Evolutionary conservation across 2,888 invertebrate genomes (phyloP).

Genomic region (Pseudoips prasinana): DNA sequence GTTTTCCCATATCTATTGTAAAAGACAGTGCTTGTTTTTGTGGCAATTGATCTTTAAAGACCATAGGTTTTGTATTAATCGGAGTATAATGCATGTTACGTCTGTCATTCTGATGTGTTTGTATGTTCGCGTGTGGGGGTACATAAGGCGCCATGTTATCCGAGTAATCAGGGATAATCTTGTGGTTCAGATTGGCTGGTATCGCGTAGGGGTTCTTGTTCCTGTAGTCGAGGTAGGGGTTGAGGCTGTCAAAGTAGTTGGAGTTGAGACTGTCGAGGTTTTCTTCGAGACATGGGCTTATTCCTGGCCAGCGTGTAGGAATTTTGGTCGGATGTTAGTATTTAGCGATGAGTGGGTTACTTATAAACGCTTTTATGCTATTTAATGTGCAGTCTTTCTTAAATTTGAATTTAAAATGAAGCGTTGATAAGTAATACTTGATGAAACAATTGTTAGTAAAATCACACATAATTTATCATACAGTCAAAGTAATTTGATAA

Average conservation of each 20-base stretch:
- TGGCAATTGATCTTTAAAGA: constrained; percentile 61
- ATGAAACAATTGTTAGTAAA: constrained; percentile 18
- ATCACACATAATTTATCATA: constrained; percentile 14
- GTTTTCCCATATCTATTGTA: constrained; percentile 62
- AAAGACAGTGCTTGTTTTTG: constrained; percentile 54
- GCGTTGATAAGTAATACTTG: constrained; percentile 21
- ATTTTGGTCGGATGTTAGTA: constrained; percentile 28
- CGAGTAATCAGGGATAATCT: constrained; percentile 58
- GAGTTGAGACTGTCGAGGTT: constrained; percentile 67
- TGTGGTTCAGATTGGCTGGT: constrained; percentile 73
- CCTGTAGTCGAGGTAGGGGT: constrained; percentile 61
- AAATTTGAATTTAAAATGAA: constrained; percentile 1
- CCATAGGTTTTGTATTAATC: constrained; percentile 51
- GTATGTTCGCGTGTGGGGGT: constrained; percentile 67
- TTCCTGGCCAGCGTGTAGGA: constrained; percentile 46
- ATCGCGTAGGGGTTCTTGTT: constrained; percentile 78
- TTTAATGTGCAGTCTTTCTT: background rate
- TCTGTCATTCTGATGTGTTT: constrained; percentile 39
- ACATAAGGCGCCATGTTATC: constrained; percentile 61
- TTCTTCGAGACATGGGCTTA: constrained; percentile 57
- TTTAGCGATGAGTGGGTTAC: constrained; percentile 27
- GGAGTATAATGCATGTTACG: constrained; percentile 46
- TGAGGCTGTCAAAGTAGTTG: constrained; percentile 72
- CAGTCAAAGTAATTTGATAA: constrained; percentile 6
- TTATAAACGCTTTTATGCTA: constrained; percentile 19